Conservation (phyloP, 2,888 invertebrate genomes). For the Agrotis ipsilon region DNA sequence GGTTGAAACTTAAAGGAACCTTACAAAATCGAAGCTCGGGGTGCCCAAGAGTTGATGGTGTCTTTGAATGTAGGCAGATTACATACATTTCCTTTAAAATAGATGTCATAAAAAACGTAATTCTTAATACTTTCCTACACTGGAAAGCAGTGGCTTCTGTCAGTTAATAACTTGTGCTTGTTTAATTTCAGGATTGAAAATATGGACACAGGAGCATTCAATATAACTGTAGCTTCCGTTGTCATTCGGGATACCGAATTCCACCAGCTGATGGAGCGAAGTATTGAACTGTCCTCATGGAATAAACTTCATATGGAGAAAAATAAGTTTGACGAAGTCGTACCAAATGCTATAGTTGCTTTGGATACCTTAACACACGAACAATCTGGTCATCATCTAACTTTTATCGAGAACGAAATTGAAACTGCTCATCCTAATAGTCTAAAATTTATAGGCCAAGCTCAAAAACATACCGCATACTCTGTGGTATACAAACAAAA, state of each 20-base stretch:
- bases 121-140: neutral
- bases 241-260: conserved; percentile 92
- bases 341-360: conserved; percentile 89
- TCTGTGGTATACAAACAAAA: conserved; percentile 91
- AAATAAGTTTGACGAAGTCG: conserved; percentile 92
- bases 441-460: conserved; percentile 91
- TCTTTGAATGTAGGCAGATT: too few species aligned
- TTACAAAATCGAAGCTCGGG: too few species aligned
- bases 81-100: too few species aligned
- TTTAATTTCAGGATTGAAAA: conserved; percentile 91
- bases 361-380: conserved; percentile 90
- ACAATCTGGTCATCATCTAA: conserved; percentile 90
- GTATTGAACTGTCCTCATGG: conserved; percentile 93
- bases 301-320: conserved; percentile 92
- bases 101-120: neutral
- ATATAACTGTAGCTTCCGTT: conserved; percentile 92
- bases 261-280: conserved; percentile 89
- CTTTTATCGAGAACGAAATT: conserved; percentile 87
- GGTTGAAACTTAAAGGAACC: too few species aligned
- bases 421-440: conserved; percentile 87
- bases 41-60: too few species aligned
- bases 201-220: conserved; percentile 92
- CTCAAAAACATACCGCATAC: conserved; percentile 83
- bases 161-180: conserved; percentile 11
- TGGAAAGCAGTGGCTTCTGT: too few species aligned